Base-by-base conservation (phyloP, 2,113 vertebrate genomes). In the Spheniscus mendiculus region DNA sequence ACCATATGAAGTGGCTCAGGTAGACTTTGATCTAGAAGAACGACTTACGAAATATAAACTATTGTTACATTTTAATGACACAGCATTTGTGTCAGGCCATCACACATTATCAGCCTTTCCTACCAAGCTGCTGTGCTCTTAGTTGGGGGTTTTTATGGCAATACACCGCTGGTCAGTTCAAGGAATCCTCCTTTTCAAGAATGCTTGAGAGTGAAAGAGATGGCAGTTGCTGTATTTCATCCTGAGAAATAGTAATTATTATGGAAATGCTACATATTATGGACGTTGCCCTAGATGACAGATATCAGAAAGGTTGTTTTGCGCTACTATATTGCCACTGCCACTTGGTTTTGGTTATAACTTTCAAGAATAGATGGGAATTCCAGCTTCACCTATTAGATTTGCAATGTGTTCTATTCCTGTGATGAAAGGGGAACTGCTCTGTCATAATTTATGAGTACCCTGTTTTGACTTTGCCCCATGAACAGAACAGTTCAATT, bases 401-500 rank as follows among this genome's bases (percentile, higher is more conserved):
- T 56, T 63, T 95, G 66, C 50, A 8, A 34, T 18, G 34, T 81
- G 59, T 65, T 86, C 67, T 91, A 47, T 63, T 69, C 30, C 44
- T 27, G 40, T 88, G 89, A 77, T 70, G 91, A 89, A 95, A 97
- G 50, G 26, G 53, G 40, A 97, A 76, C 62, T 53, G 58, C 66
- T 77, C 53, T 70, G 70, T 56, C n/a, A 27, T 59, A 95, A 93
- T 94, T 97, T 87, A 96, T 29, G 58, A 76, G 82, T 34, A 38
- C 62, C 15, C n/a, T 95, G 87, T 93, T 91, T 93, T 95, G 91
- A 91, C 89, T 85, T 83, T 90, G 82, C 50, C 55, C 79, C 71
- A 38, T 42, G 66, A 95, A 87, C 44, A 71, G 78, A 93, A 95
- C 10, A 34, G 66, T 96, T 93, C 87, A 65, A 93, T 96, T 95